phyloP scores from a whole-genome alignment of 2,113 vertebrate species.

The Erythrocercus mccallii region DNA sequence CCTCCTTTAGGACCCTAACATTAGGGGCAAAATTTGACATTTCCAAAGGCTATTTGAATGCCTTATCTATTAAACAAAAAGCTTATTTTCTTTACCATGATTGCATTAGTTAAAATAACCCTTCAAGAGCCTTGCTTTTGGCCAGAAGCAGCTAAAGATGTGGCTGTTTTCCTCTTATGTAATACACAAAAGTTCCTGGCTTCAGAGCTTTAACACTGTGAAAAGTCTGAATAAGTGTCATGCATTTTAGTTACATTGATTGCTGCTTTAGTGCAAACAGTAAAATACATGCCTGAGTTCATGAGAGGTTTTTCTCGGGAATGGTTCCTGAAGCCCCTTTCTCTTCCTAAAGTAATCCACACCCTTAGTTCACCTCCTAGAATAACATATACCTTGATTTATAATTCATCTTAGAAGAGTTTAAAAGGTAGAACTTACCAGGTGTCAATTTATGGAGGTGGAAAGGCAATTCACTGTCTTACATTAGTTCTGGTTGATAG shows the following conservation, averaged over 20 bases:
- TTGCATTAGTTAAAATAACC: not conserved
- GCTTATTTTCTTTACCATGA: not conserved
- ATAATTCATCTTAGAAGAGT: not conserved
- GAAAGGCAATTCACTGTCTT: not conserved
- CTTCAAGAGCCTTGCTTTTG: not conserved
- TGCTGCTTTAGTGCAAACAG: not conserved
- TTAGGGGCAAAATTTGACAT: not conserved
- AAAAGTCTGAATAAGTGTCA: not conserved
- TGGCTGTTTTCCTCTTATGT: not conserved
- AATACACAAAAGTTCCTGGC: not conserved
- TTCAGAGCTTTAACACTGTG: not conserved
- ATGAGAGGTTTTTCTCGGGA: not conserved
- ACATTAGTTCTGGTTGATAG: not conserved
- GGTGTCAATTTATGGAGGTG: not conserved
- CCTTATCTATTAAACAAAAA: not conserved
- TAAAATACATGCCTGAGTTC: not conserved
- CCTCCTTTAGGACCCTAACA: not conserved
- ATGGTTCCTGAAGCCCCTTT: not conserved
- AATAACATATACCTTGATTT: not conserved
- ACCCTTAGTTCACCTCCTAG: not conserved
- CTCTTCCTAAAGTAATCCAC: not conserved
- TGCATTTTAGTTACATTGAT: not conserved
- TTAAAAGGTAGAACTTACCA: not conserved
- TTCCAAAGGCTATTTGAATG: not conserved
- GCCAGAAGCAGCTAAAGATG: not conserved